A percentile compares a stretch with the other conserved stretches of the same genome.
These are phyloP conservation scores for Papilio polytes DNA, from an alignment of 1,140 invertebrate genomes.

Conservation along the genomic window DNA sequence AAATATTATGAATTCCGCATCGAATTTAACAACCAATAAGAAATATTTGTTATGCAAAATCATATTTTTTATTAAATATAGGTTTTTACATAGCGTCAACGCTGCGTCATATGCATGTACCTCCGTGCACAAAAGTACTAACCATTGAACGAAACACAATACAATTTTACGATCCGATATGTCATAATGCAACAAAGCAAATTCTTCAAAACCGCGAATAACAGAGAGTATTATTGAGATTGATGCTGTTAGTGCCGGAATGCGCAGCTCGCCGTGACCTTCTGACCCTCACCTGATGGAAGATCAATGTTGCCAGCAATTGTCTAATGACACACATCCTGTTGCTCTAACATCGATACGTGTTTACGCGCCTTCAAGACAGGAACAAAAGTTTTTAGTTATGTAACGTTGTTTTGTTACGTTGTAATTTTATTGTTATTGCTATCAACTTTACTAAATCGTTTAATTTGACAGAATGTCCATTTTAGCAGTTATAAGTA, in stretches of 20 bases:
- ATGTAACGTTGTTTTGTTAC: neutral
- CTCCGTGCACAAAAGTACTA: no score
- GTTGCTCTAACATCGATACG: neutral
- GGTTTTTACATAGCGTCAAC: no score
- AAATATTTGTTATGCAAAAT: neutral
- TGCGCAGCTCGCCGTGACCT: neutral
- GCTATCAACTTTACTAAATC: neutral
- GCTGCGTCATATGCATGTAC: no score
- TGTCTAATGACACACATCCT: constrained; percentile 7
- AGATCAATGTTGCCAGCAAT: constrained; percentile 2
- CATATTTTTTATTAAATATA: no score
- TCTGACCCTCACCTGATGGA: constrained; percentile 8
- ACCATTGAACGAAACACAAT: no score
- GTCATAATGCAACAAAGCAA: no score
- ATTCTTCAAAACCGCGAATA: no score
- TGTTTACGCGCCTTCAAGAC: neutral
- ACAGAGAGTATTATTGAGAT: no score
- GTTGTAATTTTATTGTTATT: neutral
- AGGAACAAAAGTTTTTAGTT: neutral
- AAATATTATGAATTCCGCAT: neutral
- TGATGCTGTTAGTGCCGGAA: neutral
- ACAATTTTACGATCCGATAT: no score
- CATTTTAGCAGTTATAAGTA: neutral
- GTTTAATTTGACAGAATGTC: no score
- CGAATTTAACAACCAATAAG: neutral